Evolutionary conservation across 2,113 vertebrate genomes (phyloP).

Genomic region (Columba janthina): DNA sequence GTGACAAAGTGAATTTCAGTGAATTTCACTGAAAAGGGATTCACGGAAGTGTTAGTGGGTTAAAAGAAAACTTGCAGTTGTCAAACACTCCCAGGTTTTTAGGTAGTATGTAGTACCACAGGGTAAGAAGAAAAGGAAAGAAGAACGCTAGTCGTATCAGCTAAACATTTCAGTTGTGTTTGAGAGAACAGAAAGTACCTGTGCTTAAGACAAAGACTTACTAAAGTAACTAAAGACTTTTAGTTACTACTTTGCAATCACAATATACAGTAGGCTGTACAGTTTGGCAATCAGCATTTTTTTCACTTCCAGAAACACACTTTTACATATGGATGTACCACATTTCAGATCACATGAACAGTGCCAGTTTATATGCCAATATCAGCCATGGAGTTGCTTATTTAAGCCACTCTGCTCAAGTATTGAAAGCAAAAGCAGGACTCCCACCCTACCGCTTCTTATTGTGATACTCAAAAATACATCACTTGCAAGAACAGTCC

Average conservation of each 20-base stretch:
- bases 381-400: neutral
- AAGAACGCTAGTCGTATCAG: neutral
- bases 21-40: neutral
- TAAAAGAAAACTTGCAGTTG: neutral
- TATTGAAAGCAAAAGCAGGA: neutral
- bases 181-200: neutral
- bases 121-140: neutral
- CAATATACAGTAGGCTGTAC: neutral
- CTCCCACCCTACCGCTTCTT: neutral
- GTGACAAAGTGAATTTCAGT: no score
- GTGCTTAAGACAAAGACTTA: neutral
- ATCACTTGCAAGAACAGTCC: neutral
- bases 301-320: neutral
- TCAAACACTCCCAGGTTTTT: neutral
- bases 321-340: neutral
- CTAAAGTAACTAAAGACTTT: no score
- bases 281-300: neutral
- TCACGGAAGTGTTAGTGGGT: neutral
- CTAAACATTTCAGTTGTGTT: neutral
- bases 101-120: neutral
- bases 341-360: neutral
- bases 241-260: neutral
- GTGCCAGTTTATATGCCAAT: neutral
- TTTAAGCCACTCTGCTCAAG: neutral
- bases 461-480: neutral